These are phyloP conservation scores for Trachelus stipa DNA, from an alignment of 2,888 invertebrate genomes.

Conservation along the genomic window DNA sequence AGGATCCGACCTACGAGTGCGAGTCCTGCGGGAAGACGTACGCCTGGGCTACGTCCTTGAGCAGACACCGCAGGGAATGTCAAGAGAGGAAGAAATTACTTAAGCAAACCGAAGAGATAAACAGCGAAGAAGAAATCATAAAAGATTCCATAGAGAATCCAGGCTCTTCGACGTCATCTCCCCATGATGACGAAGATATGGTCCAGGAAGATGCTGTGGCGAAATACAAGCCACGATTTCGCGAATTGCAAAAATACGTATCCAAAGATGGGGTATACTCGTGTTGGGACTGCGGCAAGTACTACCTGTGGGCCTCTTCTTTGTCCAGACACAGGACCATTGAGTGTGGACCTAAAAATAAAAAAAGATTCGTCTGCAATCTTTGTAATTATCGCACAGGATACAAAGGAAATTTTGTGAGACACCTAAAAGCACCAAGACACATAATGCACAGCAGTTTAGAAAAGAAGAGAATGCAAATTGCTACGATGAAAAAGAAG, in stretches of 20 bases:
- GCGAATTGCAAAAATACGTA: constrained; percentile 28
- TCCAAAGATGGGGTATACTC: constrained; percentile 25
- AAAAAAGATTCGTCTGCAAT: constrained; percentile 30
- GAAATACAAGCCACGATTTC: constrained; percentile 25
- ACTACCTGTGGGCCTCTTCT: constrained; percentile 34
- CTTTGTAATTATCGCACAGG: constrained; percentile 29
- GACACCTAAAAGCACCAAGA: constrained; percentile 32
- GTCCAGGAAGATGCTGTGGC: constrained; percentile 1
- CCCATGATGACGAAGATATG: neutral
- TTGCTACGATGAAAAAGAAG: too few relatives aligned
- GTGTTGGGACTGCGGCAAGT: constrained; percentile 36
- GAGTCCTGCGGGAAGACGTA: constrained; percentile 27
- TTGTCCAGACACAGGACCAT: constrained; percentile 36
- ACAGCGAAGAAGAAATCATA: neutral
- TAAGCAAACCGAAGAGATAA: neutral
- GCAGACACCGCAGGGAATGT: constrained; percentile 25
- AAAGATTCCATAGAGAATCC: neutral
- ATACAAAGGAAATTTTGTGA: constrained; percentile 31
- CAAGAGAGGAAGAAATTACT: neutral
- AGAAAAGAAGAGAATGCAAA: constrained; percentile 9
- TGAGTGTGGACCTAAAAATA: constrained; percentile 32
- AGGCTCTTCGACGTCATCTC: neutral
- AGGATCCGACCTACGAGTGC: constrained; percentile 19
- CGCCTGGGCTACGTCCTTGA: constrained; percentile 23
- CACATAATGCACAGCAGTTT: constrained; percentile 25